Base-by-base conservation (phyloP, 2,113 vertebrate genomes). In the Falco punctatus region DNA sequence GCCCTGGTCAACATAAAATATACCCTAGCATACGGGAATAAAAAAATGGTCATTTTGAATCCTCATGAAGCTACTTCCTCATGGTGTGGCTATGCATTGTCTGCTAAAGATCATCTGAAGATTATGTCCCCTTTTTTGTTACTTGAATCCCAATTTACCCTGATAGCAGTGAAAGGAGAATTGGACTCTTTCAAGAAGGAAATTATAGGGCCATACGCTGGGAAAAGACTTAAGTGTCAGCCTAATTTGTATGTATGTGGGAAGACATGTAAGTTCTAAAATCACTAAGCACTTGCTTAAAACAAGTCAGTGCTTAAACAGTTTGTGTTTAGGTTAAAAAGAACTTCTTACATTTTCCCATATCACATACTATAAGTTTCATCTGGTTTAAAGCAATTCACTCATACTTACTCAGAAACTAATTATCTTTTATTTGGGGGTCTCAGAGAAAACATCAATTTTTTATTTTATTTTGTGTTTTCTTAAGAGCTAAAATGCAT, bases 401-500 rank as follows among this genome's bases (percentile, higher is more conserved):
- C 27, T 69, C 58, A 23, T 57, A 92, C 38, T 61, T 88, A 65
- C 69, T 84, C 88, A 93, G 55, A 93, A 93, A 89, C 62, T 18
- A 70, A 78, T 64, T 85, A 27, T 80, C 40, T 87, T 69, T 42
- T 55, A 33, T 12, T 9, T 75, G 38, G 5, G 12, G 2, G 16
- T 73, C 66, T 90, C 74, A 54, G 54, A 75, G 33, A 70, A 94
- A 89, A 30, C 16, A 69, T 33, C 7, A 30, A 30, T 20, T 67
- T 86, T 78, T 9, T 7, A 57, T 57, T 92, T 86, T 72, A 73
- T 20, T 92, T 70, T 32, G 3, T 51, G 15, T 71, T 91, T 96
- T 95, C 91, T 96, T 95, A 96, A 92, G 59, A 96, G 54, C 66
- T 94, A 80, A 96, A 94, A 96, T 84, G 67, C 90, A 94, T 97